Evolutionary conservation across 2,888 invertebrate genomes (phyloP).

Genomic region (Cataglyphis altisquamis): DNA sequence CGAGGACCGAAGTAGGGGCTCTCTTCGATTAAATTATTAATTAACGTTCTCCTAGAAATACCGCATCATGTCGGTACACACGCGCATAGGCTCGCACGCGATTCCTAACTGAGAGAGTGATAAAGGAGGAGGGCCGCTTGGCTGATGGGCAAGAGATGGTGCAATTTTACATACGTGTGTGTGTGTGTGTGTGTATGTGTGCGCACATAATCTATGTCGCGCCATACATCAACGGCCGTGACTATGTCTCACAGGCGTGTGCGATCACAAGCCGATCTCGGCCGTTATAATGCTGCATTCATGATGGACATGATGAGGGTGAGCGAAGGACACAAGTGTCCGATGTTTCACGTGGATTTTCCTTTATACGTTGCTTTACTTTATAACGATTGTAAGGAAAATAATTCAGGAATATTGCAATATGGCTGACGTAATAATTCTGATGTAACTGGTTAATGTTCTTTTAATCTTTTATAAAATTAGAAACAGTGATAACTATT

Average conservation of each 20-base stretch:
- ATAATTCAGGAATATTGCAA: background rate
- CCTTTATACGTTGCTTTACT: constrained; percentile 1
- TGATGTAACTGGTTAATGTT: background rate
- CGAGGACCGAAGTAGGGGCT: constrained; percentile 81
- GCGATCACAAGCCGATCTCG: constrained; percentile 35
- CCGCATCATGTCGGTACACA: constrained; percentile 79
- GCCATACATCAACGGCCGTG: constrained; percentile 18
- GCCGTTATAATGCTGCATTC: constrained; percentile 16
- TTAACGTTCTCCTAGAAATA: constrained; percentile 85
- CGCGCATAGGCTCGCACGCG: constrained; percentile 56
- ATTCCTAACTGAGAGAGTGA: constrained; percentile 46
- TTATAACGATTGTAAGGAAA: background rate
- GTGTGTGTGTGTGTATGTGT: background rate
- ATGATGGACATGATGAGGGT: constrained; percentile 2
- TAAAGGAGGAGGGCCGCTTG: constrained; percentile 30
- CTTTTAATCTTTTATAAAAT: background rate
- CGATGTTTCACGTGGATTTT: constrained; percentile 7
- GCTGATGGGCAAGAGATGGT: constrained; percentile 26
- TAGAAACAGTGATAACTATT: background rate
- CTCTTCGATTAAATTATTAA: constrained; percentile 86
- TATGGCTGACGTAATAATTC: background rate
- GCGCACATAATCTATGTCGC: constrained; percentile 56
- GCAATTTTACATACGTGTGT: constrained; percentile 49
- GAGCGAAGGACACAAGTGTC: background rate
- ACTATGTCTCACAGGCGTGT: constrained; percentile 45